These are phyloP conservation scores for Acleris holmiana DNA, from an alignment of 2,888 invertebrate species.

Conservation along the genomic window DNA sequence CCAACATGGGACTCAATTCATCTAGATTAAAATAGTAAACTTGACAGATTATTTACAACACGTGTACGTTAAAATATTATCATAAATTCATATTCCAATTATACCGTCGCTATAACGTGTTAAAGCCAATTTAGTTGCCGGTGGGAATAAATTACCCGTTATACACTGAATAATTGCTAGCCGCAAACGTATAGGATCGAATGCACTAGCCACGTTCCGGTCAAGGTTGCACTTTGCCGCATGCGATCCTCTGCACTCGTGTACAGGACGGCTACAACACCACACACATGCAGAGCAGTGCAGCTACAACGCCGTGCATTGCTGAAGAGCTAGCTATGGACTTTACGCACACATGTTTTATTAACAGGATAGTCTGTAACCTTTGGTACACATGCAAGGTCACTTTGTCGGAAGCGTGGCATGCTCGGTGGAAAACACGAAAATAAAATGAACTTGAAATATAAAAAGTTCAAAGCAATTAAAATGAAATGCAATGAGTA, in stretches of 20 bases:
- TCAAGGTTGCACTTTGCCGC: slow-evolving; percentile 36
- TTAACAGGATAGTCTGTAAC: neutral
- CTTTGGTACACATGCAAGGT: slow-evolving; percentile 23
- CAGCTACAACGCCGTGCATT: slow-evolving; percentile 1
- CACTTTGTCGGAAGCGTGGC: neutral
- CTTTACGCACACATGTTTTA: neutral
- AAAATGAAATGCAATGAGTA: neutral
- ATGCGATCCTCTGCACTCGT: slow-evolving; percentile 28
- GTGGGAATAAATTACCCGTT: slow-evolving; percentile 11
- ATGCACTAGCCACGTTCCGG: slow-evolving; percentile 16
- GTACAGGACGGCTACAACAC: slow-evolving; percentile 8
- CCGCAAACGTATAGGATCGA: slow-evolving; percentile 5
- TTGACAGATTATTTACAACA: too few species aligned
- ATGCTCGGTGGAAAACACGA: neutral
- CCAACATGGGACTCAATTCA: too few species aligned
- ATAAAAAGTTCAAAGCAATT: neutral
- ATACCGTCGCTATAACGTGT: slow-evolving; percentile 2
- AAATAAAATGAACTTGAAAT: neutral
- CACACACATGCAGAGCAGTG: slow-evolving; percentile 2
- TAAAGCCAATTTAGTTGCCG: slow-evolving; percentile 1
- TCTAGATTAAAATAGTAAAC: too few species aligned
- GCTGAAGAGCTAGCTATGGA: too few species aligned
- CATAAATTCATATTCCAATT: too few species aligned
- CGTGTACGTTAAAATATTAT: too few species aligned
- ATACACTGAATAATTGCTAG: slow-evolving; percentile 14